These are phyloP conservation scores for Dasyurus viverrinus DNA, from an alignment of 2,113 vertebrate species.

Conservation along the genomic window DNA sequence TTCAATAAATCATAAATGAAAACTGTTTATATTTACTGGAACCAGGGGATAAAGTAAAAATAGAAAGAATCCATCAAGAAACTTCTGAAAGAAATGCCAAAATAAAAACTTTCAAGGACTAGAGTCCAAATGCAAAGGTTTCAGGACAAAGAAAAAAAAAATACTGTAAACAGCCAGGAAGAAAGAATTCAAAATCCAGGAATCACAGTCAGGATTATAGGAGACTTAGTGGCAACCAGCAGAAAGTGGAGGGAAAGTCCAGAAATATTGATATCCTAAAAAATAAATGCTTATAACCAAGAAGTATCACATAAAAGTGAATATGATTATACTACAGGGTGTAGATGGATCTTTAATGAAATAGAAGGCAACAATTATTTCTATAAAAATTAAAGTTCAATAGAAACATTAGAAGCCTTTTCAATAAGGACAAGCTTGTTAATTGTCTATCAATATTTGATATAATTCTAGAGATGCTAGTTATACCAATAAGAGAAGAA, in stretches of 20 bases:
- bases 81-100: background rate
- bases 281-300: background rate
- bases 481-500: background rate
- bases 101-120: background rate
- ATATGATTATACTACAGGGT: background rate
- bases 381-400: background rate
- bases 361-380: background rate
- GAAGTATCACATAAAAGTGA: background rate
- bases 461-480: background rate
- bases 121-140: background rate
- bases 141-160: background rate
- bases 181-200: background rate
- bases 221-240: background rate
- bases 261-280: background rate
- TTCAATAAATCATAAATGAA: background rate
- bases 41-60: background rate
- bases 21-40: background rate
- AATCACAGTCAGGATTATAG: background rate
- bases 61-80: background rate
- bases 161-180: background rate
- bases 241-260: background rate
- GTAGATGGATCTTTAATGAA: background rate
- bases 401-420: background rate
- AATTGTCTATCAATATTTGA: background rate
- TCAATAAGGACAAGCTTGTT: background rate